Evolutionary conservation across 2,888 invertebrate species (phyloP).

Genomic region (Nysson spinosus): DNA sequence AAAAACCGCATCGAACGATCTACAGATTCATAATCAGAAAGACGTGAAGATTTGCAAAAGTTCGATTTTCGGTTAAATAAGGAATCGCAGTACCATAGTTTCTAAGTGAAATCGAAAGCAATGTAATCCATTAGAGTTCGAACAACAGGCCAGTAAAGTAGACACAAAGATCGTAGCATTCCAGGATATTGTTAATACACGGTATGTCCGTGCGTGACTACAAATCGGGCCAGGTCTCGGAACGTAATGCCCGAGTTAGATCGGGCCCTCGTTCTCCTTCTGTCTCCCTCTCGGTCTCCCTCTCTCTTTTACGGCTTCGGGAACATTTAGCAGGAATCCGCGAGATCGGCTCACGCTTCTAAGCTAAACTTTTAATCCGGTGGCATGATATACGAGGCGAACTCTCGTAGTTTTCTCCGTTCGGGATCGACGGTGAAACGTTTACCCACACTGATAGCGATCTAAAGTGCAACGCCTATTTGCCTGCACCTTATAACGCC

Average conservation of each 20-base stretch:
- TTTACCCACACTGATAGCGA: conserved; percentile 60
- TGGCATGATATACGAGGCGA: conserved; percentile 59
- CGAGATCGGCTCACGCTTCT: conserved; percentile 58
- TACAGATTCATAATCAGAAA: no score
- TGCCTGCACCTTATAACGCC: conserved; percentile 43
- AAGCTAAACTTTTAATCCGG: conserved; percentile 57
- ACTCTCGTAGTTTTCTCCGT: conserved; percentile 57
- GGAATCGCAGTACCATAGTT: no score
- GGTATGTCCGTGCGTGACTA: conserved; percentile 48
- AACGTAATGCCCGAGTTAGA: conserved; percentile 29
- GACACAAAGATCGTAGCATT: conserved; percentile 18
- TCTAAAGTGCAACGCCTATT: conserved; percentile 60
- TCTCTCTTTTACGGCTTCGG: conserved; percentile 19
- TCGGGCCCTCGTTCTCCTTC: conserved; percentile 3
- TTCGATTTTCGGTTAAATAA: no score
- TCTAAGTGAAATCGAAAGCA: no score
- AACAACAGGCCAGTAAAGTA: no score
- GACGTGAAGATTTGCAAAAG: no score
- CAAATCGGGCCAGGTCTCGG: conserved; percentile 23
- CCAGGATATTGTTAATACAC: conserved; percentile 40
- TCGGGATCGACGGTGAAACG: conserved; percentile 57
- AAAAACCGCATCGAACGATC: no score
- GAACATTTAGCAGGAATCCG: conserved; percentile 60
- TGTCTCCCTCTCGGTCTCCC: conserved; percentile 1
- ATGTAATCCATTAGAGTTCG: no score